Base-by-base conservation (phyloP, 2,888 invertebrate species). In the Augiades crinisus region DNA sequence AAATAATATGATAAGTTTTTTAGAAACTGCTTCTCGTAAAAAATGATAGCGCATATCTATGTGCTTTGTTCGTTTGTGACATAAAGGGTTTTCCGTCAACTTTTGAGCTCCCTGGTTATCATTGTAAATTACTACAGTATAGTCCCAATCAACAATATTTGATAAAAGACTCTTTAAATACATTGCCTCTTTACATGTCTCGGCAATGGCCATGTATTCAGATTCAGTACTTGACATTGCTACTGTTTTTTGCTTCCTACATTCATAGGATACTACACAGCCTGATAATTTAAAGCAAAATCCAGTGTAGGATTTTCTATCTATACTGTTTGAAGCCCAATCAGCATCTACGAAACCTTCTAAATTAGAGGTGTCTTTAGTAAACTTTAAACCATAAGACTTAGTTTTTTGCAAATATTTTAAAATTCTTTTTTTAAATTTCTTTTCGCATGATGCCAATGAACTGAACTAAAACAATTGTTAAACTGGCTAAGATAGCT, bases 331-430 rank as follows among this genome's bases (percentile, higher is more conserved):
- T 6, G 22, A n/a, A n/a, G 45, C 58, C 61, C 61, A 62, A 55
- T 61, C 62, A 16, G 59, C 59, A 58, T 59, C 59, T 10, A 57
- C 58, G 58, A 24, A 62, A 7, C 57, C 58, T 30, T 12, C 46
- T 37, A 59, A 17, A 31, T 59, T 24, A 47, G 41, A 16, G 47
- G 50, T 31, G 12, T 41, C 47, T 12, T 47, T 37, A 49, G 14
- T 33, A 57, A 52, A 62, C 16, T 53, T 59, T 12, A 63, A 34
- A 40, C 54, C 37, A 53, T 53, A 56, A 46, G 6, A 5, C 47
- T 53, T 57, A 34, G 58, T 60, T 33, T 14, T 38, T 19, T 49
- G 16, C 37, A 59, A 47, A 53, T 59, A 59, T 47, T 45, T 57
- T 36, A 62, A 51, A n/a, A 60, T 10, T 27, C 56, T 31, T 44